A percentile compares a stretch with the other conserved stretches of the same genome.
Conservation (phyloP, 2,113 vertebrate genomes). For the Pseudonaja textilis region DNA sequence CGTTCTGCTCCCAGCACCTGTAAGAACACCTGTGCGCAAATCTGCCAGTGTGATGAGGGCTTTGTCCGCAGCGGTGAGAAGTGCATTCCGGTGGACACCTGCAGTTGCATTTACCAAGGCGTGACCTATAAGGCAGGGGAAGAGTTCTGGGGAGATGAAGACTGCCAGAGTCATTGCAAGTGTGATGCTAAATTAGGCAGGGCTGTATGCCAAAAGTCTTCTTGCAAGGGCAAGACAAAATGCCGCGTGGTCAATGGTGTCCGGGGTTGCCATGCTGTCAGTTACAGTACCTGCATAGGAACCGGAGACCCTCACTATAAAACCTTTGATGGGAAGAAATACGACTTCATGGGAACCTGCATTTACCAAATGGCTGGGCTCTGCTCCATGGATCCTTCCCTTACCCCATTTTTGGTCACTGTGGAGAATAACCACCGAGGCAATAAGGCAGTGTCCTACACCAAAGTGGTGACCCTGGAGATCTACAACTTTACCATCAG, state of each 20-base stretch:
- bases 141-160: constrained; percentile 45
- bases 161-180: constrained; percentile 44
- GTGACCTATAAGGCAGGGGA: constrained; percentile 52
- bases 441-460: constrained; percentile 42
- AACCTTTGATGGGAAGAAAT: constrained; percentile 58
- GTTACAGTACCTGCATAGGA: constrained; percentile 61
- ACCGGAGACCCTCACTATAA: constrained; percentile 66
- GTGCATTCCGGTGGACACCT: constrained; percentile 63
- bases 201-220: constrained; percentile 25
- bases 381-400: constrained; percentile 29
- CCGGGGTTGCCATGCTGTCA: constrained; percentile 58
- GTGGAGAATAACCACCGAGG: constrained; percentile 58
- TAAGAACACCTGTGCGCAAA: constrained; percentile 6
- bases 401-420: constrained; percentile 56
- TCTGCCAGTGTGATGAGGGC: constrained; percentile 35
- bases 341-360: constrained; percentile 65
- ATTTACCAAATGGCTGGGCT: constrained; percentile 57
- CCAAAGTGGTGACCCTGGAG: constrained; percentile 61
- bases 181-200: constrained; percentile 40
- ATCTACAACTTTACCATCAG: constrained; percentile 46
- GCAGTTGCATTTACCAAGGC: constrained; percentile 67
- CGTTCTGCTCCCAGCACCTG: constrained; percentile 30
- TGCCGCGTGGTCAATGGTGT: constrained; percentile 52
- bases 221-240: constrained; percentile 53
- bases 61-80: constrained; percentile 55